Conservation (phyloP, 2,888 invertebrate species). For the Disparrhopalites patrizii region DNA sequence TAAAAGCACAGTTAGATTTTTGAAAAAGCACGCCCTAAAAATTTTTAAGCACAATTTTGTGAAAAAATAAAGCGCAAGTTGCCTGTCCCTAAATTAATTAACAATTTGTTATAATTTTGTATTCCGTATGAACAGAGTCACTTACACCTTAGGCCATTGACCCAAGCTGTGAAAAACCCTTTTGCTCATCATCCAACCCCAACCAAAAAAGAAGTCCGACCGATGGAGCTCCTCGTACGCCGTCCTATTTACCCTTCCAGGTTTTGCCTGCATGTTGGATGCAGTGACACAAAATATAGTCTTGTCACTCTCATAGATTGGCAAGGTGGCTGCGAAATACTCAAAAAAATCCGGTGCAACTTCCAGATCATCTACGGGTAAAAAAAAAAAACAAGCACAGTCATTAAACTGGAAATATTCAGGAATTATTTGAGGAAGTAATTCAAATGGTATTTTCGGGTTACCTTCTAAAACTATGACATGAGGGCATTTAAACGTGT, state of each 20-base stretch:
- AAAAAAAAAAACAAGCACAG: neutral
- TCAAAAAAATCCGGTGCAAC: conserved; percentile 28
- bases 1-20: no score
- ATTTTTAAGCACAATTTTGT: no score
- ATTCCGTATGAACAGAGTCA: neutral
- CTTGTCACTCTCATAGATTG: conserved; percentile 1
- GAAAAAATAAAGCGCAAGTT: no score
- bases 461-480: conserved; percentile 21
- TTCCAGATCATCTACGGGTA: conserved; percentile 24
- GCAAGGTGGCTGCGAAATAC: conserved; percentile 21
- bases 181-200: conserved; percentile 25
- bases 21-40: no score
- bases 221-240: conserved; percentile 16
- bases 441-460: no score
- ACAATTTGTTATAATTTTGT: no score
- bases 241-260: conserved; percentile 3
- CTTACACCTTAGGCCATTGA: conserved; percentile 20
- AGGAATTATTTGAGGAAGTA: no score
- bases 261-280: conserved; percentile 21
- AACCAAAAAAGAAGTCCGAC: conserved; percentile 21
- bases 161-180: conserved; percentile 7
- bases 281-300: conserved; percentile 24
- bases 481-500: conserved; percentile 14
- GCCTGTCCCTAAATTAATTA: no score
- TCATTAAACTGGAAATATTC: neutral